phyloP scores from a whole-genome alignment of 2,888 invertebrate species.

The Criorhina ranunculi region DNA sequence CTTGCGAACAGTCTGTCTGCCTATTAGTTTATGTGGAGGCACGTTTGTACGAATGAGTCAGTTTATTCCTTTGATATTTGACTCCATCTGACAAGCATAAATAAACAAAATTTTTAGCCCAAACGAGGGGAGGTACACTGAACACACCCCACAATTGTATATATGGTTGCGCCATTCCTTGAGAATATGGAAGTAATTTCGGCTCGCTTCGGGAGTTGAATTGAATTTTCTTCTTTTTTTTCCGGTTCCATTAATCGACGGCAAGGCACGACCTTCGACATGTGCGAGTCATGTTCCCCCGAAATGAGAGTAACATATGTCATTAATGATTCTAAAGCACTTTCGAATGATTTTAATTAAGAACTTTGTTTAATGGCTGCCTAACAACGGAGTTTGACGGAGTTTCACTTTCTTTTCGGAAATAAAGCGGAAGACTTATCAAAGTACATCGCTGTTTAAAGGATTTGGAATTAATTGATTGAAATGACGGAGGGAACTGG shows the following conservation, averaged over 20 bases:
- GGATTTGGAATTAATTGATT: slow-evolving; percentile 60
- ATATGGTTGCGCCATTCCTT: slow-evolving; percentile 6
- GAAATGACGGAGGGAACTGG: slow-evolving; percentile 2
- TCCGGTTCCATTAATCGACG: slow-evolving; percentile 48
- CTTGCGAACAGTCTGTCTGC: slow-evolving; percentile 53
- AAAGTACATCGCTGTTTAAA: slow-evolving; percentile 14
- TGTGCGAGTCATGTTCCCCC: slow-evolving; percentile 57
- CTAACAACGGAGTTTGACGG: slow-evolving; percentile 34
- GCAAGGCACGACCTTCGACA: slow-evolving; percentile 49
- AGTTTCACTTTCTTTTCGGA: slow-evolving; percentile 31
- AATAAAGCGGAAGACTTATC: slow-evolving; percentile 32
- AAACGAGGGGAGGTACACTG: neutral
- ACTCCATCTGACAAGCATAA: slow-evolving; percentile 69
- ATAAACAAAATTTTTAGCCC: slow-evolving; percentile 43
- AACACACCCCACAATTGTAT: slow-evolving; percentile 24
- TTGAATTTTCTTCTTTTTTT: slow-evolving; percentile 34
- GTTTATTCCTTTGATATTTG: slow-evolving; percentile 70
- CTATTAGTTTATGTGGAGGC: slow-evolving; percentile 70
- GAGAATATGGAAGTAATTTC: slow-evolving; percentile 32
- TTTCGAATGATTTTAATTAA: slow-evolving; percentile 68
- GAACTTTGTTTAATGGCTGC: slow-evolving; percentile 53
- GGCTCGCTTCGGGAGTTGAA: slow-evolving; percentile 42
- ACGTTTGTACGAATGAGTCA: slow-evolving; percentile 69
- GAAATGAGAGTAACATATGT: slow-evolving; percentile 60
- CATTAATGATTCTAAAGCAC: slow-evolving; percentile 49